Percentiles rank a stretch among this genome's conserved stretches.
phyloP scores from a whole-genome alignment of 2,888 invertebrate genomes.

The Pyralis farinalis region DNA sequence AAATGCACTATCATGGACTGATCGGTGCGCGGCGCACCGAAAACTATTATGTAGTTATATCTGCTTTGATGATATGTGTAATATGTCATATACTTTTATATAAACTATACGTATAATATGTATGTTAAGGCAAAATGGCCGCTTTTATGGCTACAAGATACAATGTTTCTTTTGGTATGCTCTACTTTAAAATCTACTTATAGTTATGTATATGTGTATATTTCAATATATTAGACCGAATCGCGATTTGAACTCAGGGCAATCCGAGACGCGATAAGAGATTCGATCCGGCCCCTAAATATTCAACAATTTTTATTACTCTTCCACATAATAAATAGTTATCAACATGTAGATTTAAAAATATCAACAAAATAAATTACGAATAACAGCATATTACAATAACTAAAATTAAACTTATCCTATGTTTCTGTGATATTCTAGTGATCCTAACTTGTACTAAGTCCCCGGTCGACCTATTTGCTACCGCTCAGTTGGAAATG shows the following conservation, averaged over 20 bases:
- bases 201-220: slow-evolving; percentile 56
- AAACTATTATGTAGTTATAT: slow-evolving; percentile 18
- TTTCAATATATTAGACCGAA: slow-evolving; percentile 68
- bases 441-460: slow-evolving; percentile 71
- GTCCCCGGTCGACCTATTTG: slow-evolving; percentile 47
- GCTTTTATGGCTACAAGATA: slow-evolving; percentile 66
- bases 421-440: slow-evolving; percentile 61
- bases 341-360: slow-evolving; percentile 81
- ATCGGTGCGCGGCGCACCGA: slow-evolving; percentile 41
- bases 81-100: slow-evolving; percentile 36
- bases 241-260: slow-evolving; percentile 39
- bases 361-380: slow-evolving; percentile 82
- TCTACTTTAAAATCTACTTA: slow-evolving; percentile 64
- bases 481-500: too few relatives aligned
- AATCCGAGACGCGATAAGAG: slow-evolving; percentile 37
- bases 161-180: slow-evolving; percentile 55
- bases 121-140: slow-evolving; percentile 74
- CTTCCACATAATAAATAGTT: slow-evolving; percentile 79
- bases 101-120: slow-evolving; percentile 38
- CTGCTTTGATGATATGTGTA: slow-evolving; percentile 53
- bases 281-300: slow-evolving; percentile 65
- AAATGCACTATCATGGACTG: slow-evolving; percentile 76
- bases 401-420: slow-evolving; percentile 63
- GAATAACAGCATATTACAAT: slow-evolving; percentile 78
- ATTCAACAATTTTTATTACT: slow-evolving; percentile 75